Evolutionary conservation across 2,888 invertebrate species (phyloP).

Genomic region (Perdita meconis): DNA sequence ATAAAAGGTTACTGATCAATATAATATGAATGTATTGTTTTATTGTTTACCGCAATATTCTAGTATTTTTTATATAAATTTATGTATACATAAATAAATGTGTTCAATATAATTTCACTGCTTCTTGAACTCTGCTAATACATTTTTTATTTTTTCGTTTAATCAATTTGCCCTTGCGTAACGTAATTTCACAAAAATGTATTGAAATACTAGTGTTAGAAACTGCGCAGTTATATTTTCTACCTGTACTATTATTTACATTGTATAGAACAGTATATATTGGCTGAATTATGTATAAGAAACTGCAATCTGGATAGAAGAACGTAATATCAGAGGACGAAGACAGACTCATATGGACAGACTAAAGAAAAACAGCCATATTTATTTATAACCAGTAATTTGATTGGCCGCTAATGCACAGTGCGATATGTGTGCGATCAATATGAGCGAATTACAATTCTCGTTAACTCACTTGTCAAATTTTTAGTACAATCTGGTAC

Average conservation of each 20-base stretch:
- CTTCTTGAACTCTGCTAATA: background rate
- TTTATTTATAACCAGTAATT: conserved; percentile 72
- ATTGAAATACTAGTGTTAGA: background rate
- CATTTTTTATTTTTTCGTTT: background rate
- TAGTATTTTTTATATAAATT: conserved; percentile 47
- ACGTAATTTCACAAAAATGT: background rate
- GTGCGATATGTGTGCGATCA: conserved; percentile 60
- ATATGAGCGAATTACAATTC: conserved; percentile 46
- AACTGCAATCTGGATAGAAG: conserved; percentile 15
- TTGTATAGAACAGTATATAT: conserved; percentile 1
- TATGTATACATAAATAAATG: conserved; percentile 60
- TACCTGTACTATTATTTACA: background rate
- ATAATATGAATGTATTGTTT: conserved; percentile 58
- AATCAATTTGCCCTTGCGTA: background rate
- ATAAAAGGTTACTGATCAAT: conserved; percentile 53
- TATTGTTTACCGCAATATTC: conserved; percentile 47
- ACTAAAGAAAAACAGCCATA: conserved; percentile 58
- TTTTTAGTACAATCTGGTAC: too few species aligned
- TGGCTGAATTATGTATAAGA: conserved; percentile 3
- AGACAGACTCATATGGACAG: too few species aligned
- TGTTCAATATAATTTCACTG: conserved; percentile 37
- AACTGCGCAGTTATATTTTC: background rate
- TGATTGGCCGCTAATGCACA: conserved; percentile 65
- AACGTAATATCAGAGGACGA: conserved; percentile 36
- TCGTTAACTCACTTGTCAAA: conserved; percentile 43